Evolutionary conservation across 23 tunicate genomes (phyloP).

Genomic region (Oikopleura dioica): DNA sequence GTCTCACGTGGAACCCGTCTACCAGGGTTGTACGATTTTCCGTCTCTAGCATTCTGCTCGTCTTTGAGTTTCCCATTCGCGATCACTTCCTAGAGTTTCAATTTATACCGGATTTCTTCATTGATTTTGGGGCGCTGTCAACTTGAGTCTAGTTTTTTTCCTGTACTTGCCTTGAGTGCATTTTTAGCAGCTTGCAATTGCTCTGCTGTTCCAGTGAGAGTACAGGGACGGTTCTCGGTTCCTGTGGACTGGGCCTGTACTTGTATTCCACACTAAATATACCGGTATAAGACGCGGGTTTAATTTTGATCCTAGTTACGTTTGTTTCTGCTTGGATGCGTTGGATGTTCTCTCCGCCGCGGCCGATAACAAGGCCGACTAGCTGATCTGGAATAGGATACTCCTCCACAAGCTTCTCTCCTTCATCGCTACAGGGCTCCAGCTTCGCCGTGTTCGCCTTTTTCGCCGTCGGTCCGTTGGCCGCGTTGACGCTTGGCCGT

Average conservation of each 20-base stretch:
- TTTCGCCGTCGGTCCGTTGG: background rate
- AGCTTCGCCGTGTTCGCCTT: background rate
- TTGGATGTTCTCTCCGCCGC: slow-evolving; percentile 7
- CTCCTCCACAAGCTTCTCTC: background rate
- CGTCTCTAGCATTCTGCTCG: background rate
- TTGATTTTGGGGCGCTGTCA: too few relatives aligned
- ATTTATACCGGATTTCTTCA: too few relatives aligned
- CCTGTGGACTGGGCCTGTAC: slow-evolving; percentile 11
- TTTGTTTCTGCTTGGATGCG: background rate
- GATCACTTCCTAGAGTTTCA: background rate
- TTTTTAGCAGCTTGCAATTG: slow-evolving; percentile 4
- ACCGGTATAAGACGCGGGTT: too few relatives aligned
- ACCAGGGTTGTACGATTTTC: background rate
- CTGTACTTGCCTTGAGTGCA: too few relatives aligned
- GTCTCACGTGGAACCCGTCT: too few relatives aligned
- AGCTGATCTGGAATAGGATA: slow-evolving; percentile 10
- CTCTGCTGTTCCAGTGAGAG: background rate
- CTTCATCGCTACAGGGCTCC: background rate
- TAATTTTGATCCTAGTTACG: too few relatives aligned
- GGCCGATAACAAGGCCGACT: slow-evolving; percentile 3
- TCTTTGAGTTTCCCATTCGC: background rate
- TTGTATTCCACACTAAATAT: slow-evolving; percentile 12
- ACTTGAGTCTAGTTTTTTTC: too few relatives aligned
- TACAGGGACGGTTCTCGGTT: slow-evolving; percentile 1
- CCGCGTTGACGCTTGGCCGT: background rate